Percentiles rank a stretch among this genome's conserved stretches.
These are phyloP conservation scores for Desoria tigrina DNA, from an alignment of 2,888 invertebrate species.

Conservation along the genomic window DNA sequence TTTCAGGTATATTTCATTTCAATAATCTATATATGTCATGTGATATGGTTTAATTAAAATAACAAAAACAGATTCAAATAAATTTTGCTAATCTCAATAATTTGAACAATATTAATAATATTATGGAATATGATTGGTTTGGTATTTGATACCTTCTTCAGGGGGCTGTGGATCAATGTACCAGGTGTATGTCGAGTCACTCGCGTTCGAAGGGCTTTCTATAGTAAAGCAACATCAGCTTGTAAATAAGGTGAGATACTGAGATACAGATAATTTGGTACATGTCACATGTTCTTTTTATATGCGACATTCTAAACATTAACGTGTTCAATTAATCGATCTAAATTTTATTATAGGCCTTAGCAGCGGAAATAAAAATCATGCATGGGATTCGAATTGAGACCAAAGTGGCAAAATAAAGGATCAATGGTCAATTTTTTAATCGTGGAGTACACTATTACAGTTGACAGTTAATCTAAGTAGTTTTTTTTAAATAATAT, in stretches of 20 bases:
- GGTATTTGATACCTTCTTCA: conserved; percentile 52
- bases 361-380: conserved; percentile 75
- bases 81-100: too few species aligned
- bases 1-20: conserved; percentile 61
- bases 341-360: conserved; percentile 58
- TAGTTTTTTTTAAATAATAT: too few species aligned
- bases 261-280: neutral
- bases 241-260: conserved; percentile 66
- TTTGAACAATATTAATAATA: too few species aligned
- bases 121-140: too few species aligned
- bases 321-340: too few species aligned
- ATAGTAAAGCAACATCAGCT: conserved; percentile 73
- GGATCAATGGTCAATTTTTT: too few species aligned
- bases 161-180: conserved; percentile 83
- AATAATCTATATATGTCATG: neutral
- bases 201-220: conserved; percentile 70
- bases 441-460: too few species aligned
- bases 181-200: conserved; percentile 69
- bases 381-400: conserved; percentile 82
- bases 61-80: too few species aligned
- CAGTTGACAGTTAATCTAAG: too few species aligned
- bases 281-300: too few species aligned
- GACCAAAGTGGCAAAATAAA: conserved; percentile 58
- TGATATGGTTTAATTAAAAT: too few species aligned
- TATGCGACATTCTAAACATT: too few species aligned